phyloP scores from a whole-genome alignment of 2,113 vertebrate species.

The Limnothrissa miodon region DNA sequence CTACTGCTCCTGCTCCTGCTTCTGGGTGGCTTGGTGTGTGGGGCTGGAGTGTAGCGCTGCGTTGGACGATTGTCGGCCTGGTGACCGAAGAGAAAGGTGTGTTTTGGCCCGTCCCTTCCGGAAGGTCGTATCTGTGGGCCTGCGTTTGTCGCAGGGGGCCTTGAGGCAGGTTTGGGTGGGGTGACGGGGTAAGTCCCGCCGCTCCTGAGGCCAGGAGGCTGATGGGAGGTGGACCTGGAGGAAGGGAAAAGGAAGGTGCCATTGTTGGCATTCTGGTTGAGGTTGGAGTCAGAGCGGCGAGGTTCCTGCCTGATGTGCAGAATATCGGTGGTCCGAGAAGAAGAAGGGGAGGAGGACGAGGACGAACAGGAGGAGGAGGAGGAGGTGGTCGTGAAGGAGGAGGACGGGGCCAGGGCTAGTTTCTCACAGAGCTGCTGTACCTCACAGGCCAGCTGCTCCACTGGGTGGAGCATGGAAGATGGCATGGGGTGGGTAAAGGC shows the following conservation, averaged over 20 bases:
- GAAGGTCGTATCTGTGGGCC: slow-evolving; percentile 6
- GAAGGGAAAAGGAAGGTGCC: slow-evolving; percentile 73
- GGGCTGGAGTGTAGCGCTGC: slow-evolving; percentile 49
- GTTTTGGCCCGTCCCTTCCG: slow-evolving; percentile 54
- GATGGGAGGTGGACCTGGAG: slow-evolving; percentile 51
- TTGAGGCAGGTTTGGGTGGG: slow-evolving; percentile 9
- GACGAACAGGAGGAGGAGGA: neutral
- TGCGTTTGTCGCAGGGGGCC: slow-evolving; percentile 38
- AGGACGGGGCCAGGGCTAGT: slow-evolving; percentile 51
- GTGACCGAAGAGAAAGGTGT: slow-evolving; percentile 74
- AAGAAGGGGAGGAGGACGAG: slow-evolving; percentile 23
- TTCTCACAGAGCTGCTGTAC: slow-evolving; percentile 69
- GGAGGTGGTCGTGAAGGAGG: slow-evolving; percentile 32
- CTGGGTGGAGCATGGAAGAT: slow-evolving; percentile 65
- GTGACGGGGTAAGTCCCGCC: neutral
- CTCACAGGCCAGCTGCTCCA: slow-evolving; percentile 70
- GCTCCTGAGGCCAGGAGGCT: slow-evolving; percentile 45
- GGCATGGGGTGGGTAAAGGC: slow-evolving; percentile 71
- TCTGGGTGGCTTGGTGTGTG: slow-evolving; percentile 63
- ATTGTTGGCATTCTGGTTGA: slow-evolving; percentile 74
- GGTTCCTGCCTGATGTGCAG: slow-evolving; percentile 42
- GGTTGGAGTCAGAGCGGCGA: slow-evolving; percentile 60
- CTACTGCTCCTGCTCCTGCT: slow-evolving; percentile 35
- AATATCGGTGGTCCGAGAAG: neutral
- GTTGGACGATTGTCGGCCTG: slow-evolving; percentile 52